Conservation (phyloP, 2,113 vertebrate genomes). For the Oreochromis aureus region DNA sequence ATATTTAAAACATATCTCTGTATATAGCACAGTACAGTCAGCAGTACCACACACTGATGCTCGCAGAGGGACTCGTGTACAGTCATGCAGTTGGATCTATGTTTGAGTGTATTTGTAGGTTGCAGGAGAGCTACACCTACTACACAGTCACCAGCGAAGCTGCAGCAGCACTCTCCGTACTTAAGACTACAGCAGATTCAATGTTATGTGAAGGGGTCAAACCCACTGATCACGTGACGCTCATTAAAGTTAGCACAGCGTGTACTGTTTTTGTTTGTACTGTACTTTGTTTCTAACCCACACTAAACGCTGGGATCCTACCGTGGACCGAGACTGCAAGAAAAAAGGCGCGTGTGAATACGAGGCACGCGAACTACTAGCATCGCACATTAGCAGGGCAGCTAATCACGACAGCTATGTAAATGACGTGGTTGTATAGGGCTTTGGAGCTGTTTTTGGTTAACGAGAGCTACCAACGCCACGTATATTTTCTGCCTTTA, state of each 20-base stretch:
- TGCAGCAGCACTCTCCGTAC: background rate
- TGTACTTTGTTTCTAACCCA: background rate
- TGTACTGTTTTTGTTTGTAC: background rate
- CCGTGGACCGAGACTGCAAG: background rate
- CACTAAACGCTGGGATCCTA: background rate
- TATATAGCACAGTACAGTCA: background rate
- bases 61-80: background rate
- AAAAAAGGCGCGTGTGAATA: conserved; percentile 3
- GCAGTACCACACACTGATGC: background rate
- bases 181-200: background rate
- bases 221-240: background rate
- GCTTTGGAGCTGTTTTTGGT: background rate
- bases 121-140: background rate
- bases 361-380: background rate
- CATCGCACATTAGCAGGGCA: conserved; percentile 22
- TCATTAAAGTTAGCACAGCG: background rate
- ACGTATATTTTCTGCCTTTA: background rate
- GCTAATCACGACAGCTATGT: conserved; percentile 29
- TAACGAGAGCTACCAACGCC: background rate
- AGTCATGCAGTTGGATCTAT: background rate
- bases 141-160: background rate
- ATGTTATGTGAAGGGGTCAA: background rate
- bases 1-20: background rate
- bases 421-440: background rate
- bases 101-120: background rate